These are phyloP conservation scores for Hipposideros larvatus DNA, from an alignment of 2,797 vertebrate species.

Conservation along the genomic window DNA sequence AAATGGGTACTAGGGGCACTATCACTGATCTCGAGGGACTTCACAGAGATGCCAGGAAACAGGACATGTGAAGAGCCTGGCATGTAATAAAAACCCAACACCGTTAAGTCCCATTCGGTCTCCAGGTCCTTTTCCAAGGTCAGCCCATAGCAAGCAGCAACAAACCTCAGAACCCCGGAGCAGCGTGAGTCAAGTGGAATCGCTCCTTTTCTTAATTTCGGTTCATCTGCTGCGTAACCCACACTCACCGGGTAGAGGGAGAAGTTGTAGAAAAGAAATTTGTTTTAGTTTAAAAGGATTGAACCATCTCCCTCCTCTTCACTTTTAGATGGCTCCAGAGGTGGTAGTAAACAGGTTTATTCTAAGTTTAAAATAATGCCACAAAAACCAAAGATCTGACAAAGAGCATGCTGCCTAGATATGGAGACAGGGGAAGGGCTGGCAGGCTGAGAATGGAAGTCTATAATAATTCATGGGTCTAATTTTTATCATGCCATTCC, in stretches of 20 bases:
- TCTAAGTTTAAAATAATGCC: constrained; percentile 48
- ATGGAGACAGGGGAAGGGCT: background rate
- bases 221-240: background rate
- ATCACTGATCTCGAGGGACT: background rate
- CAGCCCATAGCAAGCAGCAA: background rate
- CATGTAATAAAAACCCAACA: background rate
- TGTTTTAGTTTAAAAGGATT: background rate
- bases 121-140: background rate
- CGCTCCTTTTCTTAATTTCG: background rate
- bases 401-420: background rate
- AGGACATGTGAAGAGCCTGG: background rate
- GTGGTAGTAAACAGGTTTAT: background rate
- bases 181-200: background rate
- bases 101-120: background rate
- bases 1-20: background rate
- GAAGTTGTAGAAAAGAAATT: background rate
- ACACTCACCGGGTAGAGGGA: background rate
- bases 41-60: background rate
- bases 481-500: background rate
- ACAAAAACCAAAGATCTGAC: background rate
- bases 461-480: background rate
- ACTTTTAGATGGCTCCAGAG: background rate
- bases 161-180: background rate
- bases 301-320: background rate
- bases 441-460: background rate